Conservation (phyloP, 2,888 invertebrate species). For the Heliconius cydno region DNA sequence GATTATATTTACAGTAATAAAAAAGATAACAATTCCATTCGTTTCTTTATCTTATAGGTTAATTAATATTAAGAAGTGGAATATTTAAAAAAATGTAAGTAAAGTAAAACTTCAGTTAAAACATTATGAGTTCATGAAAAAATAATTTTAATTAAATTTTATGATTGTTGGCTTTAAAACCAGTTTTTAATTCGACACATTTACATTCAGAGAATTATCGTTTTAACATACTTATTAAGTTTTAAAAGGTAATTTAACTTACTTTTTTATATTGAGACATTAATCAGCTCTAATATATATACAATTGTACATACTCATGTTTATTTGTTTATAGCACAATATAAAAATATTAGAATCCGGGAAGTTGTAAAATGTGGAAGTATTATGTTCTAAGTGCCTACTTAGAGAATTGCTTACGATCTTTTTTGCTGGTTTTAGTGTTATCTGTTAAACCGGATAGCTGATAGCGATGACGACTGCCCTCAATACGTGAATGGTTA, state of each 20-base stretch:
- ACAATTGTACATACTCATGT: neutral
- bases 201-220: constrained; percentile 6
- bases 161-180: constrained; percentile 1
- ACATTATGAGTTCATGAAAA: neutral
- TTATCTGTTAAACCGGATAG: constrained; percentile 49
- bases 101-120: neutral
- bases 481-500: constrained; percentile 48
- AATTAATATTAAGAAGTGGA: no score
- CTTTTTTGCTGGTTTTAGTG: constrained; percentile 33
- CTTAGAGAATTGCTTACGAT: constrained; percentile 27
- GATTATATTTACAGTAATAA: no score
- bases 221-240: neutral
- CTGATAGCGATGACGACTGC: constrained; percentile 49
- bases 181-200: constrained; percentile 20
- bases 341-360: neutral
- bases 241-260: neutral
- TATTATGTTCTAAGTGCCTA: neutral
- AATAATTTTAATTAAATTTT: neutral
- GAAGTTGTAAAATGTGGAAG: neutral
- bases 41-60: no score
- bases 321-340: neutral
- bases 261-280: neutral
- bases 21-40: no score
- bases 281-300: neutral
- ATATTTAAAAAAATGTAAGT: no score